These are phyloP conservation scores for Eubasilissa regina DNA, from an alignment of 1,140 invertebrate genomes.

Conservation along the genomic window DNA sequence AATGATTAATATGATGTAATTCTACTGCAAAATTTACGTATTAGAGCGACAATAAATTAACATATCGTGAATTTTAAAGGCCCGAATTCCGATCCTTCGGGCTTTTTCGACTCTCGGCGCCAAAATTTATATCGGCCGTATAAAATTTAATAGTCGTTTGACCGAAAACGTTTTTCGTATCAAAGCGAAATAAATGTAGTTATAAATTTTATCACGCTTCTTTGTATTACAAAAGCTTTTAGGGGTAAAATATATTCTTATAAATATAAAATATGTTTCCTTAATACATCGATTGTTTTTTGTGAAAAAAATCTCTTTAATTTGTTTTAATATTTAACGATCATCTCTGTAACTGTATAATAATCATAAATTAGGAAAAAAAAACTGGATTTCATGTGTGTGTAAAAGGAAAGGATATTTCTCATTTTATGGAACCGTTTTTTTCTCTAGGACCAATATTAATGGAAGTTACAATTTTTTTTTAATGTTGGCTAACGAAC, in stretches of 20 bases:
- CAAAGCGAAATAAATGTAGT: background rate
- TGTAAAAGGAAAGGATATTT: too few species aligned
- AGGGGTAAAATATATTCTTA: background rate
- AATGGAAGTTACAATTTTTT: too few species aligned
- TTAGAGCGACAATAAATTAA: slow-evolving; percentile 38
- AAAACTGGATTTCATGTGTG: too few species aligned
- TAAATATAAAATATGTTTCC: too few species aligned
- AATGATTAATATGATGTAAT: slow-evolving; percentile 57
- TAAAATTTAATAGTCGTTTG: slow-evolving; percentile 26
- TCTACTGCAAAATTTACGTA: slow-evolving; percentile 38
- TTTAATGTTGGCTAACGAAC: too few species aligned
- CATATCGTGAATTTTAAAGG: slow-evolving; percentile 20
- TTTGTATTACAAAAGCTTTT: background rate
- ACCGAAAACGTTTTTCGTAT: background rate
- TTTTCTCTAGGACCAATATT: too few species aligned
- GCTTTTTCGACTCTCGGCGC: background rate
- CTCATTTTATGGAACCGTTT: too few species aligned
- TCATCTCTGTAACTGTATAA: too few species aligned
- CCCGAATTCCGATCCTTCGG: slow-evolving; percentile 3
- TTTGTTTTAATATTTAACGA: too few species aligned
- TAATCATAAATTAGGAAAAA: too few species aligned
- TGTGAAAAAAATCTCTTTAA: too few species aligned
- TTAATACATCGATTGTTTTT: too few species aligned
- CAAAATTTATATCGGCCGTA: slow-evolving; percentile 22
- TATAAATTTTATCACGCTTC: slow-evolving; percentile 11